A percentile compares a stretch with the other conserved stretches of the same genome.
Evolutionary conservation across 2,113 vertebrate genomes (phyloP).

Genomic region (Malurus melanocephalus): DNA sequence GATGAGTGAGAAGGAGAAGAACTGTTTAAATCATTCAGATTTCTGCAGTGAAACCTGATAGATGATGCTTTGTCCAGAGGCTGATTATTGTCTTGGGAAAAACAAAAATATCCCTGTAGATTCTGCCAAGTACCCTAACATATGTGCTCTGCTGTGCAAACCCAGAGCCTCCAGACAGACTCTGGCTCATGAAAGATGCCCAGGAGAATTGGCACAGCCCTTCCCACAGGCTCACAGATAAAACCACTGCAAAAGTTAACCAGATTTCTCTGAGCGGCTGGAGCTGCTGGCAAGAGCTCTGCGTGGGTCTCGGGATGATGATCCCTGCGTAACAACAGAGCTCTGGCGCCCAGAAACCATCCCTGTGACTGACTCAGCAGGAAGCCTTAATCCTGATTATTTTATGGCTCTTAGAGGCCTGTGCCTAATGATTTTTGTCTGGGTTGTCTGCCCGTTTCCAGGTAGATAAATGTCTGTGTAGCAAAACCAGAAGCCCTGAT

Average conservation of each 20-base stretch:
- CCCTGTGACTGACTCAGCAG: conserved; percentile 12
- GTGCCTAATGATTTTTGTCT: conserved; percentile 23
- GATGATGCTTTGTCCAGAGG: not conserved
- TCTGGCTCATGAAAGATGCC: not conserved
- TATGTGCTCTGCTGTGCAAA: not conserved
- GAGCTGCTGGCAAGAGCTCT: not conserved
- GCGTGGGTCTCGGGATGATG: not conserved
- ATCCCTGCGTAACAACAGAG: not conserved
- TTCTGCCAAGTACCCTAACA: not conserved
- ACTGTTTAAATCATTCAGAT: not conserved
- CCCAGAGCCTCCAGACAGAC: not conserved
- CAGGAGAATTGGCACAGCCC: not conserved
- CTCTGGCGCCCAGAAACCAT: not conserved
- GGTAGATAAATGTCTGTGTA: not conserved
- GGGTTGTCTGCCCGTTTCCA: conserved; percentile 18
- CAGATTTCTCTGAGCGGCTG: not conserved
- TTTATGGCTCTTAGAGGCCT: not conserved
- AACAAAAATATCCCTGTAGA: not conserved
- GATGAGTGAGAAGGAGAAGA: conserved; percentile 6
- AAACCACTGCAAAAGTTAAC: not conserved
- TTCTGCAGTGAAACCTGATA: not conserved
- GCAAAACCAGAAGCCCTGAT: not conserved
- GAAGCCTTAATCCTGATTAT: conserved; percentile 12
- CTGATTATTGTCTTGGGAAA: not conserved
- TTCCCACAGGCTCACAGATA: not conserved